Base-by-base conservation (phyloP, 2,888 invertebrate genomes). In the Amphimallon solstitiale region DNA sequence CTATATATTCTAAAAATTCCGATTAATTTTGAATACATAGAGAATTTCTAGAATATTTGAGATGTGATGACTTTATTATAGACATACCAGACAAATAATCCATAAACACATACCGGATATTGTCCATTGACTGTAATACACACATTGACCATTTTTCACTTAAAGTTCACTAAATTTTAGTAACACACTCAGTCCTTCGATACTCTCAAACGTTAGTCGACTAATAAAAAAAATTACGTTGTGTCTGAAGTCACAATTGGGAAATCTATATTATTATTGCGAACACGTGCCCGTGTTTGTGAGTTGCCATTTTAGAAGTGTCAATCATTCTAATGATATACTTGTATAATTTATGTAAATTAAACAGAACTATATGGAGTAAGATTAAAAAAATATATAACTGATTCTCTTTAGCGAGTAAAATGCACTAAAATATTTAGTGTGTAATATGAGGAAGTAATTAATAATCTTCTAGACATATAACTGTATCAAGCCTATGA, bases 61-160 rank as follows among this genome's bases (percentile, higher is more conserved):
- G n/a, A n/a, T n/a, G n/a, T n/a, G n/a, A n/a, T n/a, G 12, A 56
- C 12, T 38, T 40, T 56, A 56, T 35, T 38, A 2, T 43, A 40
- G 40, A 56, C 56, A 56, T 56, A 56, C 37, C 38, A 54, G 56
- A 56, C n/a, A 56, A 56, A 56, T 56, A 56, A 40, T 56, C 40
- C 56, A 40, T 56, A 56, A 56, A 40, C 38, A 56, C 56, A 56
- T 56, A 56, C 56, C 56, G 56, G 37, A 23, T 40, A 56, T 56
- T 56, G 56, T 56, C 56, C 56, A 56, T 56, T 56, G 40, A 56
- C 56, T 15, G 56, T 56, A 40, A 56, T 56, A 23, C 56, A 56
- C 40, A 56, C 56, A 56, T 56, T 56, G 52, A 64, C 48, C 48
- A 49, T 62, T 62, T 37, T 49, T 37, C 62, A 62, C 48, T 21